Evolutionary conservation across 2,797 vertebrate genomes (phyloP), one percentile per base, ranked within the genome.

Genomic region (Notolabrus celidotus): DNA sequence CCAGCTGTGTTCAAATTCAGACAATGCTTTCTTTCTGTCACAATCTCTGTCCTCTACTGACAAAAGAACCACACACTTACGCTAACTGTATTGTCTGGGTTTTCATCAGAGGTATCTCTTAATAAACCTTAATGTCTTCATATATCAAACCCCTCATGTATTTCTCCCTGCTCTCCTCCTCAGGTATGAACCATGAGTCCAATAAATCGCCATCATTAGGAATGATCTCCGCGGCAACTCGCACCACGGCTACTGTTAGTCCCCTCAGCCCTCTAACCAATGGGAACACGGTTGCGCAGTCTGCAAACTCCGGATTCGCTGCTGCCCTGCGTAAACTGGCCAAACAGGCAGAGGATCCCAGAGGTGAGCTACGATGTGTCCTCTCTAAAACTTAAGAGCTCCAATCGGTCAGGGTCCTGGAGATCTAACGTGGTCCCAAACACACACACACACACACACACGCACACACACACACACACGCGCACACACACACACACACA

Each of bases 111-210:
- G 7, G 27, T 47, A 12, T n/a, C 34, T 3, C 12, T 12, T 3
- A 36, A 36, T 36, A 14, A 36, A 36, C 11, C 34, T 7, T 14
- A 4, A 5, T 59, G 42, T 43, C 11, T 52, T 7, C 25, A n/a
- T 3, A 12, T 22, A 7, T 65, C 41, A 23, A 51, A n/a, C 49
- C 54, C 23, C 45, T 73, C 36, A 19, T 8, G 10, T 34, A 12
- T 55, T 41, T 67, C 57, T 52, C 59, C 49, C 42, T 10, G 1
- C 59, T 81, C 57, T 71, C 38, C 53, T 89, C 81, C 90, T 66
- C 95, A 99, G 97, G 97, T 96, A 99, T 99, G 97, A 99, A 96
- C 97, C 96, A 98, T 98, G 97, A 98, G 92, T 96, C 96, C 92
- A 97, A 96, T 90, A 97, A 96, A 94, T 97, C 96, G 53, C 94